Percentiles rank a stretch among this genome's conserved stretches.
Evolutionary conservation across 2,888 invertebrate genomes (phyloP).

Genomic region (Phymatocera aterrima): DNA sequence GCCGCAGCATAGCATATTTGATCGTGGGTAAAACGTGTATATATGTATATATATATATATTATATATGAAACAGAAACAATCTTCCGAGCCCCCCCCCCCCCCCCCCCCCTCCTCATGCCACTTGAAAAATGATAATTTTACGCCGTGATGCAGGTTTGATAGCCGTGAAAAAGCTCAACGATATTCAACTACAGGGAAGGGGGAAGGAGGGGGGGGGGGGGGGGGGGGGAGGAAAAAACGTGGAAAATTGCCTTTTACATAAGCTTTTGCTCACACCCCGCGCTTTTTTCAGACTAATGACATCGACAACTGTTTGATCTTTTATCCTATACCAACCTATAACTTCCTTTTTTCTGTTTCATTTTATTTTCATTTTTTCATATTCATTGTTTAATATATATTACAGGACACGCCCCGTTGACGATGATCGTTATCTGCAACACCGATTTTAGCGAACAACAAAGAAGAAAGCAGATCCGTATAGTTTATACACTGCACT

Average conservation of each 20-base stretch:
- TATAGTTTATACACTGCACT: too few relatives aligned
- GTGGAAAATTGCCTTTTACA: slow-evolving; percentile 25
- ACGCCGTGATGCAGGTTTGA: slow-evolving; percentile 45
- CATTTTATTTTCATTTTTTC: background rate
- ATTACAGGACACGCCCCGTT: background rate
- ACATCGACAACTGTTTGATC: slow-evolving; percentile 26
- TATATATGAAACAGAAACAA: background rate
- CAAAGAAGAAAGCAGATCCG: too few relatives aligned
- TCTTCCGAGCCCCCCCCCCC: background rate
- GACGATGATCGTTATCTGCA: background rate
- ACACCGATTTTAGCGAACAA: too few relatives aligned
- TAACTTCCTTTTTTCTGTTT: background rate
- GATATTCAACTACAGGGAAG: background rate
- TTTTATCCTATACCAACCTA: background rate
- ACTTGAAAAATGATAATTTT: slow-evolving; percentile 54
- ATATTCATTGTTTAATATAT: too few relatives aligned
- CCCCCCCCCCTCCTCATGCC: background rate
- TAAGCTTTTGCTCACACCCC: background rate
- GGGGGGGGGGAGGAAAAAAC: background rate
- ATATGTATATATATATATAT: background rate
- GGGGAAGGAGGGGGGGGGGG: background rate
- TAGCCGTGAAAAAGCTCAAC: slow-evolving; percentile 1
- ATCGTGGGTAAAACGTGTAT: background rate
- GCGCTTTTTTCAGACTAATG: background rate
- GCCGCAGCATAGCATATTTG: too few relatives aligned